Evolutionary conservation across 1,140 invertebrate genomes (phyloP).

Genomic region (Calosoma granatense): DNA sequence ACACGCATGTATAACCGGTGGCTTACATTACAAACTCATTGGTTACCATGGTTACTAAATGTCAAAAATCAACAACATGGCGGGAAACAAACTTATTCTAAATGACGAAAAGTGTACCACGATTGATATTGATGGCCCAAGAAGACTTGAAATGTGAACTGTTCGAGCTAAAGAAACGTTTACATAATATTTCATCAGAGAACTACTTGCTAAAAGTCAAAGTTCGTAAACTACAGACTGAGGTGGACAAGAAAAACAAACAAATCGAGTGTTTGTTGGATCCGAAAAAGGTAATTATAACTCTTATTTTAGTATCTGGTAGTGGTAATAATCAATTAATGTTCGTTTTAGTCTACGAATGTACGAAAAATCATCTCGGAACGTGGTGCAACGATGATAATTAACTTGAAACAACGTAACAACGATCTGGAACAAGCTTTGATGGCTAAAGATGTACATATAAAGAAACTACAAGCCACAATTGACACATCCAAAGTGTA

Average conservation of each 20-base stretch:
- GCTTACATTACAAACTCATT: too few species aligned
- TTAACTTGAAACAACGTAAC: constrained; percentile 13
- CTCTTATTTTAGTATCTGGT: background rate
- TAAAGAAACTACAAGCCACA: constrained; percentile 13
- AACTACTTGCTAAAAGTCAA: constrained; percentile 29
- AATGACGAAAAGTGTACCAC: background rate
- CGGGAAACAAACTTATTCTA: background rate
- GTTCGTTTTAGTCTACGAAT: constrained; percentile 2
- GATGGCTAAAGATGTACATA: constrained; percentile 1
- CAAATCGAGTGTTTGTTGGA: constrained; percentile 21
- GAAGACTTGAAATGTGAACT: constrained; percentile 25
- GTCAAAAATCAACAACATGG: background rate
- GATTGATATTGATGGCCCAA: background rate
- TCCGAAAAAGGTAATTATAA: constrained; percentile 13
- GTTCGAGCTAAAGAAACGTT: constrained; percentile 24
- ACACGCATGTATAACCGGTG: too few species aligned
- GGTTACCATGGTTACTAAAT: too few species aligned
- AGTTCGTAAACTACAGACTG: constrained; percentile 25
- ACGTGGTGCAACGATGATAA: constrained; percentile 13
- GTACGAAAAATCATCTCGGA: constrained; percentile 13
- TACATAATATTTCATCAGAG: constrained; percentile 23
- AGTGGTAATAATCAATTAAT: too few species aligned
- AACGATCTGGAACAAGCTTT: constrained; percentile 11
- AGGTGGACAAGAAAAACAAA: constrained; percentile 25
- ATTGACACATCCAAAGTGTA: constrained; percentile 15